These are phyloP conservation scores for Phenganax marumi DNA, from an alignment of 92 coral and sea anemone genomes.

Conservation along the genomic window DNA sequence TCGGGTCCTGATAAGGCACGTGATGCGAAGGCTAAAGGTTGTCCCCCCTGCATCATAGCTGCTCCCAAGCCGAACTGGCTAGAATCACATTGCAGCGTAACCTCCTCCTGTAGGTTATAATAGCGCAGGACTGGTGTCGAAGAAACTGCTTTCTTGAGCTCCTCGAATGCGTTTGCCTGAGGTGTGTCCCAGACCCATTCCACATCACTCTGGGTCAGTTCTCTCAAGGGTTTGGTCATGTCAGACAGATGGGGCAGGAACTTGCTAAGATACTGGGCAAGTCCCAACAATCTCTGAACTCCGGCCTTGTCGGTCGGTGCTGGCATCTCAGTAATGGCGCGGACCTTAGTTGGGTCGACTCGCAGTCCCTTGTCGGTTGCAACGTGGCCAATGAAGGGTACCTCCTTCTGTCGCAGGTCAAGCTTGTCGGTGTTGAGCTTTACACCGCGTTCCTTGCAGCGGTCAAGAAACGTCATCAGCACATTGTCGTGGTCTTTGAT, in stretches of 20 bases:
- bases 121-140: conserved; percentile 22
- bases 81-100: conserved; percentile 31
- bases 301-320: no score
- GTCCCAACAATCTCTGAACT: conserved; percentile 28
- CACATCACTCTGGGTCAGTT: no score
- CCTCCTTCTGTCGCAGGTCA: neutral
- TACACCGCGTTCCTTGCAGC: neutral
- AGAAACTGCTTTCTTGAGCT: conserved; percentile 30
- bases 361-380: no score
- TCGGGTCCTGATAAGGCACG: no score
- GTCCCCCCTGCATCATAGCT: conserved; percentile 13
- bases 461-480: conserved; percentile 1
- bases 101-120: conserved; percentile 27
- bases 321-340: no score
- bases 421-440: conserved; percentile 1
- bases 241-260: no score
- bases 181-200: conserved; percentile 35
- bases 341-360: no score
- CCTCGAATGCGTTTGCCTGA: neutral
- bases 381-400: no score
- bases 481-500: conserved; percentile 24
- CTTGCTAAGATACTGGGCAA: no score
- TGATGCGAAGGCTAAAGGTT: conserved; percentile 32
- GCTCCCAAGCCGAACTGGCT: no score
- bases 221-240: conserved; percentile 41